These are phyloP conservation scores for Myripristis jacobus DNA, from an alignment of 2,797 vertebrate genomes.

Conservation along the genomic window DNA sequence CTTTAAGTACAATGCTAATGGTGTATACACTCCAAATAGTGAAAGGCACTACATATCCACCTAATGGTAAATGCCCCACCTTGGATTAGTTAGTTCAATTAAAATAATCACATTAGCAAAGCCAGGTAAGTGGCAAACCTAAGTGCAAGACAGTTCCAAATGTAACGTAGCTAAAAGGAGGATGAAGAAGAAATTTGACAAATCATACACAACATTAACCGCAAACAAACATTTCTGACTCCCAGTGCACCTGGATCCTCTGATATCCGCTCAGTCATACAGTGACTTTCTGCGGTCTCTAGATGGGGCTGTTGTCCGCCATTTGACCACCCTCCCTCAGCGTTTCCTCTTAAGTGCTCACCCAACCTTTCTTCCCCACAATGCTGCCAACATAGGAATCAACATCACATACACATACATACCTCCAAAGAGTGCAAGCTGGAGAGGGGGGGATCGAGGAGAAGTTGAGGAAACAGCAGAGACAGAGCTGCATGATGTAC, in stretches of 20 bases:
- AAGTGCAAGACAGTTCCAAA: not conserved
- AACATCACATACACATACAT: conserved; percentile 39
- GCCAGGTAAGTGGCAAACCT: not conserved
- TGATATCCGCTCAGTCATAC: not conserved
- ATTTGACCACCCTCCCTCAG: conserved; percentile 15
- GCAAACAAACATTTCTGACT: not conserved
- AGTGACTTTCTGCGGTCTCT: conserved; percentile 54
- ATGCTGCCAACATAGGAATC: conserved; percentile 75
- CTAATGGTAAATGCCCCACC: not conserved
- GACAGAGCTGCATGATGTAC: conserved; percentile 80
- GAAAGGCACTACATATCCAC: not conserved
- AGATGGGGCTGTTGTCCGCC: conserved; percentile 82
- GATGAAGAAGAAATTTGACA: not conserved
- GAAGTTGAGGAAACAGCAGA: conserved; percentile 60
- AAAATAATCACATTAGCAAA: not conserved
- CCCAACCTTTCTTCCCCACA: conserved; percentile 58
- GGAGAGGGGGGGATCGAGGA: conserved; percentile 23
- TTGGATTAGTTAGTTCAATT: not conserved
- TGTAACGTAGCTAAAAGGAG: not conserved
- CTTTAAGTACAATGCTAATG: not conserved
- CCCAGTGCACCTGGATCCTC: conserved; percentile 1
- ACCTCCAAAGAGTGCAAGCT: conserved; percentile 10
- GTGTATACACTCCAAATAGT: not conserved
- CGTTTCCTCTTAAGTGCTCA: conserved; percentile 31
- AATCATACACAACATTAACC: not conserved